Base-by-base conservation (phyloP, 53 echinoderm and acorn worm species). In the Astropecten irregularis region DNA sequence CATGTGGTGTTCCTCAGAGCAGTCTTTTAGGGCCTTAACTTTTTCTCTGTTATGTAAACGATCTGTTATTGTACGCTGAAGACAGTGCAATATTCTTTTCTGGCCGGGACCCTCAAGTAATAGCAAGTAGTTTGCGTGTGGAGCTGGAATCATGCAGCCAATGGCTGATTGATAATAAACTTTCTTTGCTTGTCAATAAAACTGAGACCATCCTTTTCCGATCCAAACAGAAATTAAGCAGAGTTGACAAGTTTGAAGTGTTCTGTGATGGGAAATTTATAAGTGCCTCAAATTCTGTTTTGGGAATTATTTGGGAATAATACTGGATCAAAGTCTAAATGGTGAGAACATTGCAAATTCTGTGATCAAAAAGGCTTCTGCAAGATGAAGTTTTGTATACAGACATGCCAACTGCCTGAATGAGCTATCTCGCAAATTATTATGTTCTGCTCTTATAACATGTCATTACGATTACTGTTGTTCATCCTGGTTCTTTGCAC, bases 1-100 rank as follows among this genome's bases (percentile, higher is more conserved):
- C 83, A 25, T 79, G 85, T 74, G 77, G 81, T 23, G 81, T 89
- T 36, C 85, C 85, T 14, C 89, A 89, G 38, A 81, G 89, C 14
- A 84, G 69, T 61, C 69, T 89, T 13, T 59, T 85, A 52, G 81
- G 81, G n/a, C 77, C 89, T 6, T 55, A 59, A n/a, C 26, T 84
- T 5, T 74, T 89, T 64, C 57, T 84, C 29, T 84, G 84, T 31
- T 84, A 84, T 84, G 76, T 84, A 3, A 83, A 89, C 31, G 84
- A 77, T 40, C 26, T 84, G 35, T 37, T 85, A 16, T 60, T 85
- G 52, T 89, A 89, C 44, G 81, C 85, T 39, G 89, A 89, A 59
- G 77, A 77, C 55, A 84, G n/a, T n/a, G n/a, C n/a, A n/a, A n/a
- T n/a, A n/a, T 51, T 51, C 18, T n/a, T 51, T 51, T 51, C 2